These are phyloP conservation scores for Sarcophaga rosellei DNA, from an alignment of 2,888 invertebrate genomes.

Conservation along the genomic window DNA sequence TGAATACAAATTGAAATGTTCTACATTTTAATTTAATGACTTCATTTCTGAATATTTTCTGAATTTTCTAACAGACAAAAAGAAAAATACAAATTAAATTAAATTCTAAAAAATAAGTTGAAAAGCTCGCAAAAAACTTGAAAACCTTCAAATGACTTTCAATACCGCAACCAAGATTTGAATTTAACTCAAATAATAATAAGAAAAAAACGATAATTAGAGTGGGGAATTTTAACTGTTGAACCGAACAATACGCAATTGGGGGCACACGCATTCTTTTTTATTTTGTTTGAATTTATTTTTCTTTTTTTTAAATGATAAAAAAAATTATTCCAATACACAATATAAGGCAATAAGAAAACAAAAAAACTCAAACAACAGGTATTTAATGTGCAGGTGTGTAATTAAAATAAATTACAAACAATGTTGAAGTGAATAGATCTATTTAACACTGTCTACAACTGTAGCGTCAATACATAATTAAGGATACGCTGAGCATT, in stretches of 20 bases:
- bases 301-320: too few species aligned
- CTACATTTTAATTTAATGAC: constrained; percentile 14
- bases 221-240: not conserved
- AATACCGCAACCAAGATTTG: constrained; percentile 37
- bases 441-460: not conserved
- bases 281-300: too few species aligned
- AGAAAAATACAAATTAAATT: not conserved
- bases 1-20: not conserved
- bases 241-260: not conserved
- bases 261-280: constrained; percentile 15
- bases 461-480: not conserved
- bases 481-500: not conserved
- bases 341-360: not conserved
- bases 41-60: constrained; percentile 14
- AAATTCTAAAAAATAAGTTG: not conserved
- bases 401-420: constrained; percentile 29
- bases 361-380: not conserved
- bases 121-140: constrained; percentile 22
- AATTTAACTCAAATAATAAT: constrained; percentile 6
- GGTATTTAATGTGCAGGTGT: constrained; percentile 33
- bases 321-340: not conserved
- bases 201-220: constrained; percentile 25
- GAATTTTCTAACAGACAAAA: not conserved
- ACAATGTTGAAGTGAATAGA: not conserved
- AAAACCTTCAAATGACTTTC: constrained; percentile 57